Conservation (phyloP, 2,888 invertebrate genomes). For the Lepeophtheirus nordmannii region DNA sequence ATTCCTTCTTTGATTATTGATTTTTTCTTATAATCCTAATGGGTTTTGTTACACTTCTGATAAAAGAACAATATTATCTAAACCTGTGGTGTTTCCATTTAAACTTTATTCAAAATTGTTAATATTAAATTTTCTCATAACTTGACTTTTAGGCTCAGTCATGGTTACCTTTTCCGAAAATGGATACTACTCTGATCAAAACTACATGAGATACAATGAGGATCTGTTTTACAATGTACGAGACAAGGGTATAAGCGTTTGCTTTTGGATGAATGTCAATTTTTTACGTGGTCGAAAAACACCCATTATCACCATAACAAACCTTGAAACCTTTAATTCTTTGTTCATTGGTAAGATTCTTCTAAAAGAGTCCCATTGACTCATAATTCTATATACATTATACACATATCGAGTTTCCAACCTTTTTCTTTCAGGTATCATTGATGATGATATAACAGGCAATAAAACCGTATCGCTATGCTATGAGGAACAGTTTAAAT, state of each 20-base stretch:
- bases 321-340: constrained; percentile 1
- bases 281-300: background rate
- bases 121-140: too few relatives aligned
- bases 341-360: background rate
- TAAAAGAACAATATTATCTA: too few relatives aligned
- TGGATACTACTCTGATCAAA: background rate
- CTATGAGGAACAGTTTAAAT: background rate
- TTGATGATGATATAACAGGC: constrained; percentile 1
- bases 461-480: background rate
- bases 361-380: background rate
- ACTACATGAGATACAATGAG: background rate
- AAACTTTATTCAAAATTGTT: too few relatives aligned
- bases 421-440: background rate
- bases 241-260: constrained; percentile 2
- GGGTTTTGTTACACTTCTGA: too few relatives aligned
- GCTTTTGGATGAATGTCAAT: background rate
- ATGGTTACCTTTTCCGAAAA: background rate
- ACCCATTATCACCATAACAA: background rate
- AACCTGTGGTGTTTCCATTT: too few relatives aligned
- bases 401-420: background rate
- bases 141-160: constrained; percentile 1
- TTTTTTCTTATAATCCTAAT: too few relatives aligned
- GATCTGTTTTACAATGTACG: background rate
- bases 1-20: too few relatives aligned
- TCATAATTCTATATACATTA: background rate